These are phyloP conservation scores for Tetramorium alpestre DNA, from an alignment of 1,140 invertebrate species.

Conservation along the genomic window DNA sequence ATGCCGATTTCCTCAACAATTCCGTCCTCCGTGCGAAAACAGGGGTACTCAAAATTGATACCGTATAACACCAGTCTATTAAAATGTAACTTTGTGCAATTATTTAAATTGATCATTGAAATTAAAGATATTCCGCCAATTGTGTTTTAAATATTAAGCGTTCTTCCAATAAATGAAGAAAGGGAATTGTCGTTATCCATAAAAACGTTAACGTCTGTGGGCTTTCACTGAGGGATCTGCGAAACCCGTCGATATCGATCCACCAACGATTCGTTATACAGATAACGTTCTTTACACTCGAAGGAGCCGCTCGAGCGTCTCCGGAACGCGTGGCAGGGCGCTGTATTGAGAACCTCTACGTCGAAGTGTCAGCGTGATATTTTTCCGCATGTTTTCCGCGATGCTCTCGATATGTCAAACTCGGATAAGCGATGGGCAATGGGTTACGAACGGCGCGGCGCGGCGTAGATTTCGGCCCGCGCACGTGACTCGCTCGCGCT, in stretches of 20 bases:
- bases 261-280: background rate
- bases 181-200: background rate
- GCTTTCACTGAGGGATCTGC: background rate
- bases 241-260: background rate
- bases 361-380: conserved; percentile 29
- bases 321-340: background rate
- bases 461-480: conserved; percentile 9
- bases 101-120: background rate
- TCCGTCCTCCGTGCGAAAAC: conserved; percentile 55
- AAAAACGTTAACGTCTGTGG: background rate
- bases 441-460: conserved; percentile 14
- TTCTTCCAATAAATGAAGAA: background rate
- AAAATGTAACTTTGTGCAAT: background rate
- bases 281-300: background rate
- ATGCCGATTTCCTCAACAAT: conserved; percentile 46
- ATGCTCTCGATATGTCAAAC: conserved; percentile 53
- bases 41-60: background rate
- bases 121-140: background rate
- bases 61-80: background rate
- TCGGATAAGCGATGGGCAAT: conserved; percentile 44
- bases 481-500: conserved; percentile 10
- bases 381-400: conserved; percentile 35
- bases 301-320: background rate
- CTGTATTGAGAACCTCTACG: background rate
- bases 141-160: background rate